A percentile compares a stretch with the other conserved stretches of the same genome.
Evolutionary conservation across 2,888 invertebrate species (phyloP).

Genomic region (Romanomermis culicivorax): DNA sequence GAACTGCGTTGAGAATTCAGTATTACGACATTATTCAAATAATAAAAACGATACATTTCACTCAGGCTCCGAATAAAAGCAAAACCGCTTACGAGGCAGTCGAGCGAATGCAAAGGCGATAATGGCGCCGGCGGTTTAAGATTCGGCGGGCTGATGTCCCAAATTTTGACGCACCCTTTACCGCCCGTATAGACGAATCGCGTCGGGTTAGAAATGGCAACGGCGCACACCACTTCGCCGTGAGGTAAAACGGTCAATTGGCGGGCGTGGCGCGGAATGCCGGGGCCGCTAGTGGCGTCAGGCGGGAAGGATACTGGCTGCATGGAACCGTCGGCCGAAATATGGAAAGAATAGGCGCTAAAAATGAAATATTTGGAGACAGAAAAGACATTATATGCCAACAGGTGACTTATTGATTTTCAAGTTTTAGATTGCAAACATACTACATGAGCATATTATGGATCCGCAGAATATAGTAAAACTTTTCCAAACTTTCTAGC

Average conservation of each 20-base stretch:
- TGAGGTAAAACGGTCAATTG: conserved; percentile 52
- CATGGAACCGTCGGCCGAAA: conserved; percentile 37
- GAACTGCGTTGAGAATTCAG: no score
- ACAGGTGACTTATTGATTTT: no score
- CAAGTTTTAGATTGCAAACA: no score
- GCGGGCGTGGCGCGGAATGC: conserved; percentile 63
- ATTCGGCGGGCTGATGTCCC: conserved; percentile 42
- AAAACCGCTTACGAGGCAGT: conserved; percentile 46
- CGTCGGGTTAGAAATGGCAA: conserved; percentile 68
- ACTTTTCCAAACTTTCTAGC: no score
- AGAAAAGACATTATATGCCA: no score
- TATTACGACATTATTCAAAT: no score
- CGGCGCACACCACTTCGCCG: conserved; percentile 92
- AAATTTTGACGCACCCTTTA: conserved; percentile 88
- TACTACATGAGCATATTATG: no score
- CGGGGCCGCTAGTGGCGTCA: conserved; percentile 74
- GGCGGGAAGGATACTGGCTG: conserved; percentile 79
- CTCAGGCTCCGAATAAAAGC: no score
- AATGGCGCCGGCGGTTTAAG: conserved; percentile 45
- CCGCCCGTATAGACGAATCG: conserved; percentile 92
- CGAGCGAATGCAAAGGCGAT: conserved; percentile 65
- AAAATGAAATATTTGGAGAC: no score
- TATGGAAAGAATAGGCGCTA: conserved; percentile 83
- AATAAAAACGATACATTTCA: no score
- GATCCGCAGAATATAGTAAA: no score